These are phyloP conservation scores for Anguilla pacifica DNA, from an alignment of 2,797 vertebrate genomes.

Conservation along the genomic window DNA sequence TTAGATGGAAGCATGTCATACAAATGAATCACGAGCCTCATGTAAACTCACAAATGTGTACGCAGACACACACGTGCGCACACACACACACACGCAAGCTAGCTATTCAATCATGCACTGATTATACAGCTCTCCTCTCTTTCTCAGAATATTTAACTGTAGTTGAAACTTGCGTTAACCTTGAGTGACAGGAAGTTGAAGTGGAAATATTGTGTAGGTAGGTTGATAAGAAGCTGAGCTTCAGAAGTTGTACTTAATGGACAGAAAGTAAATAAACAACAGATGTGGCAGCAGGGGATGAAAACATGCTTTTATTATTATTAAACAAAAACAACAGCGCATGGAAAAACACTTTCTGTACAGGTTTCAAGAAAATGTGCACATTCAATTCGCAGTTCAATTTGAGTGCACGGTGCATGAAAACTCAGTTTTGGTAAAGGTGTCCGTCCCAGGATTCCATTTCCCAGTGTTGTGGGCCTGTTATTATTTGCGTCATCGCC, in stretches of 20 bases:
- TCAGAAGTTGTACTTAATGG: not conserved
- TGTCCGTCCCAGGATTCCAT: not conserved
- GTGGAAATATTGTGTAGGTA: not conserved
- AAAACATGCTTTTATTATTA: not conserved
- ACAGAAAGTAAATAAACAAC: not conserved
- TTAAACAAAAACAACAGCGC: no score
- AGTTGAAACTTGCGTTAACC: not conserved
- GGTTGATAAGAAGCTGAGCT: not conserved
- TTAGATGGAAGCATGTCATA: not conserved
- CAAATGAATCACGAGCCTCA: not conserved
- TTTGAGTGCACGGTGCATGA: not conserved
- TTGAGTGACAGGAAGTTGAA: not conserved
- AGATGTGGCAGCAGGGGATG: not conserved
- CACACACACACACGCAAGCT: conserved; percentile 11
- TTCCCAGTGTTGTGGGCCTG: not conserved
- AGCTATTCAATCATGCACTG: not conserved
- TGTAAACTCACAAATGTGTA: not conserved
- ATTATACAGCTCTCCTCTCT: not conserved
- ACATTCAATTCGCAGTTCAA: not conserved
- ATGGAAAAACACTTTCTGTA: not conserved
- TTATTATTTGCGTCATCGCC: not conserved
- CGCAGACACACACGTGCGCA: not conserved
- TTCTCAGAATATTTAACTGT: not conserved
- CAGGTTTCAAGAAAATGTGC: not conserved
- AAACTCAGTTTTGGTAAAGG: not conserved